Evolutionary conservation across 2,797 vertebrate species (phyloP).

Genomic region (Sebastes goodei): DNA sequence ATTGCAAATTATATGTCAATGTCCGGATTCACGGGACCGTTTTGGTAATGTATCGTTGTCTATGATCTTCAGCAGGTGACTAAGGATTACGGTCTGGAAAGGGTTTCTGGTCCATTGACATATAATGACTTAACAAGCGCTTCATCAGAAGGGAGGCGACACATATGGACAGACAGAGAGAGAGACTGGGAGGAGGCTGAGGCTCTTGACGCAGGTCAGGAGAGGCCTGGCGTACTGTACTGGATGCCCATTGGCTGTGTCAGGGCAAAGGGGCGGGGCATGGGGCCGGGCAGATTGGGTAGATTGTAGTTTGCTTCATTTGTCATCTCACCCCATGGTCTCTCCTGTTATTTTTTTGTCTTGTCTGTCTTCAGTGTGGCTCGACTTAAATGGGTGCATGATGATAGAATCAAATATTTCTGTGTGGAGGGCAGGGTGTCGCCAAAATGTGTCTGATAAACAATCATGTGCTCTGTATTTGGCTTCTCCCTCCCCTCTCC

Average conservation of each 20-base stretch:
- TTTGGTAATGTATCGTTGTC: constrained; percentile 62
- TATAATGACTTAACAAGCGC: constrained; percentile 79
- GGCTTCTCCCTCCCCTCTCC: constrained; percentile 48
- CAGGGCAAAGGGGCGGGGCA: constrained; percentile 59
- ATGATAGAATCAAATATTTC: background rate
- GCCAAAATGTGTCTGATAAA: constrained; percentile 22
- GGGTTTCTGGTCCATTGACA: constrained; percentile 81
- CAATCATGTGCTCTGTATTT: constrained; percentile 9
- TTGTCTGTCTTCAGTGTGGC: constrained; percentile 36
- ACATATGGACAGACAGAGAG: constrained; percentile 78
- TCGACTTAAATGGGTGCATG: constrained; percentile 59
- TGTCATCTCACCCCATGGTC: constrained; percentile 70
- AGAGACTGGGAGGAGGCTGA: constrained; percentile 77
- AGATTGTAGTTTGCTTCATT: constrained; percentile 60
- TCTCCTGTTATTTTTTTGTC: constrained; percentile 43
- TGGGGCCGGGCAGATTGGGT: constrained; percentile 51
- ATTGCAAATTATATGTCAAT: constrained; percentile 79
- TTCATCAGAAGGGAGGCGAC: constrained; percentile 73
- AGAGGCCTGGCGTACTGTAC: constrained; percentile 64
- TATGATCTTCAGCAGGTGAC: constrained; percentile 77
- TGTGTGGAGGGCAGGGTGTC: constrained; percentile 27
- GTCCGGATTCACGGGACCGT: constrained; percentile 57
- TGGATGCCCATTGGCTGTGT: constrained; percentile 62
- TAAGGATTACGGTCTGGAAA: constrained; percentile 76
- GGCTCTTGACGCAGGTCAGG: constrained; percentile 81